phyloP scores from a whole-genome alignment of 92 coral and sea anemone genomes.

The Palythoa grandiflora region DNA sequence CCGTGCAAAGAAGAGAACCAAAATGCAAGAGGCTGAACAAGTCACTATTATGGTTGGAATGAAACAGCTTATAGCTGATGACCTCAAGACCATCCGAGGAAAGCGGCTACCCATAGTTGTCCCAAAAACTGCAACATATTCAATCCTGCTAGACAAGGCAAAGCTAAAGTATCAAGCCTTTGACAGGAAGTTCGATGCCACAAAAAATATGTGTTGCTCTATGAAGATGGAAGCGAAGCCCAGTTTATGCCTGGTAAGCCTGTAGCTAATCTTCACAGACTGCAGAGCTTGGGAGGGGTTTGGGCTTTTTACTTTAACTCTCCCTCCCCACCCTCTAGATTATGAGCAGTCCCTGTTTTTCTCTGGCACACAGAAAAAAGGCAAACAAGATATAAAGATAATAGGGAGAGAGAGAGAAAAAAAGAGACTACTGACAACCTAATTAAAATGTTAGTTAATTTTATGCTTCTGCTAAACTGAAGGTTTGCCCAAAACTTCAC shows the following conservation, averaged over 20 bases:
- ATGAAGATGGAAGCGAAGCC: conserved; percentile 31
- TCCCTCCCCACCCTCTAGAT: neutral
- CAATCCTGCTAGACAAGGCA: conserved; percentile 57
- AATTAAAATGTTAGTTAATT: conserved; percentile 3
- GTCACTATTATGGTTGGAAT: conserved; percentile 43
- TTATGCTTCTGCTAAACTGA: neutral
- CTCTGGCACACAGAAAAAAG: too few species aligned
- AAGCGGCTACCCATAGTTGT: conserved; percentile 67
- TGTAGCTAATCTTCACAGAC: too few species aligned
- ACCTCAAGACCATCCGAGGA: conserved; percentile 67
- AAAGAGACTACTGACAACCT: conserved; percentile 1
- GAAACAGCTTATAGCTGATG: conserved; percentile 42
- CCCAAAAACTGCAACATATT: conserved; percentile 40
- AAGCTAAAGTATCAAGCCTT: conserved; percentile 68
- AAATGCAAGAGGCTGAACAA: conserved; percentile 16
- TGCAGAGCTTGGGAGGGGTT: neutral
- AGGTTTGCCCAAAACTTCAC: conserved; percentile 33
- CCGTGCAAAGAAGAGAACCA: conserved; percentile 22
- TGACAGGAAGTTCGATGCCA: conserved; percentile 71
- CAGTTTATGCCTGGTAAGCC: conserved; percentile 59
- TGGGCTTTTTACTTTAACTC: neutral
- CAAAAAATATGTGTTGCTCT: conserved; percentile 32
- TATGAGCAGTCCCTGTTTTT: too few species aligned
- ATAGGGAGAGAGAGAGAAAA: neutral
- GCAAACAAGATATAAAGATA: neutral